phyloP scores from a whole-genome alignment of 2,797 vertebrate genomes.

The Bufotes viridis region DNA sequence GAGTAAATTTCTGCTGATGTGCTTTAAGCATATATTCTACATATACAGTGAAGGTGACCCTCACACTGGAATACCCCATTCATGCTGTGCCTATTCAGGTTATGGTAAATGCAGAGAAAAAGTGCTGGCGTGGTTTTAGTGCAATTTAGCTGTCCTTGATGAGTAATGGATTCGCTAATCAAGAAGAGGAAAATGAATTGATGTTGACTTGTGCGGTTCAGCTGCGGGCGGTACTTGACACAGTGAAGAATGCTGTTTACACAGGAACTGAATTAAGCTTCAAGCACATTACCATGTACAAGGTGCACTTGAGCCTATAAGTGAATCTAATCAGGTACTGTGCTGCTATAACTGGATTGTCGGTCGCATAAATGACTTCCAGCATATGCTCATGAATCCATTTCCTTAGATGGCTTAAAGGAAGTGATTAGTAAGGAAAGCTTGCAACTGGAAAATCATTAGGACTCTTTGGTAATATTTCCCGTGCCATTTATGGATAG shows the following conservation, averaged over 20 bases:
- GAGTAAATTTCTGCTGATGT: neutral
- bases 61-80: neutral
- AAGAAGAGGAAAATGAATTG: conserved; percentile 49
- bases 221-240: conserved; percentile 32
- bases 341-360: conserved; percentile 29
- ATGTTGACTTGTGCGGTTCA: conserved; percentile 49
- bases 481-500: neutral
- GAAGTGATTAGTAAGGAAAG: neutral
- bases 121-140: neutral
- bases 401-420: neutral
- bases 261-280: conserved; percentile 47
- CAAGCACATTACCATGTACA: conserved; percentile 39
- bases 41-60: neutral
- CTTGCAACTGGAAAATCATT: neutral
- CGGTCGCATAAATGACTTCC: conserved; percentile 21
- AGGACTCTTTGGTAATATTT: neutral
- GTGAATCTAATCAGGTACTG: conserved; percentile 50
- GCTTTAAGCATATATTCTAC: neutral
- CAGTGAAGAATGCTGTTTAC: conserved; percentile 56
- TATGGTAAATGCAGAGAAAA: neutral
- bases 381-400: neutral
- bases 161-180: conserved; percentile 34
- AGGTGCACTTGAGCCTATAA: conserved; percentile 47
- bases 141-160: conserved; percentile 32
- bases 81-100: neutral